phyloP scores from a whole-genome alignment of 1,140 invertebrate genomes.

The Chironomus tepperi region DNA sequence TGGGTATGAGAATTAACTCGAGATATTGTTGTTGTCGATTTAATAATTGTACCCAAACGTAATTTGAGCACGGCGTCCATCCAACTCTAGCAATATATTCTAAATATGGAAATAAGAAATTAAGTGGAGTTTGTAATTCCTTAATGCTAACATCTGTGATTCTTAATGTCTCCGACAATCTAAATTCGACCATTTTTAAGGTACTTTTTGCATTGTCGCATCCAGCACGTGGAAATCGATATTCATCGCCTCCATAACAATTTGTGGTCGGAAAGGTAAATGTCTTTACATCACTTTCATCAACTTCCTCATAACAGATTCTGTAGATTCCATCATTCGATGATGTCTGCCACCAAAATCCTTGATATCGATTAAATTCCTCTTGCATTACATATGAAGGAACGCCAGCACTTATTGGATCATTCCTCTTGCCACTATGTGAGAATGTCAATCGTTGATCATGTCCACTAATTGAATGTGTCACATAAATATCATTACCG shows the following conservation, averaged over 20 bases:
- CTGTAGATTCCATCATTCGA: constrained; percentile 65
- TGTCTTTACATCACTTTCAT: constrained; percentile 88
- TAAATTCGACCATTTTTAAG: constrained; percentile 82
- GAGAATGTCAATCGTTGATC: constrained; percentile 70
- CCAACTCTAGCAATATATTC: constrained; percentile 91
- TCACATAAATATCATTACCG: constrained; percentile 83
- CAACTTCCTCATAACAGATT: constrained; percentile 93
- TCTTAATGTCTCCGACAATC: constrained; percentile 54
- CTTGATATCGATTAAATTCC: constrained; percentile 91
- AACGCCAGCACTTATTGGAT: constrained; percentile 81
- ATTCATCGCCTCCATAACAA: constrained; percentile 69
- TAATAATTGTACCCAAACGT: constrained; percentile 80
- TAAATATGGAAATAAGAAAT: constrained; percentile 76
- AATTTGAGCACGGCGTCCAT: constrained; percentile 81
- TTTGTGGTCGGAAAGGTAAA: constrained; percentile 78
- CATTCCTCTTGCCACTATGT: constrained; percentile 67
- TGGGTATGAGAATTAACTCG: constrained; percentile 61
- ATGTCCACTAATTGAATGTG: constrained; percentile 63
- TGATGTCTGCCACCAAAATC: constrained; percentile 95
- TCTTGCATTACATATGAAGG: constrained; percentile 98
- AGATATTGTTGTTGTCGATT: constrained; percentile 76
- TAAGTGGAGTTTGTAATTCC: constrained; percentile 63
- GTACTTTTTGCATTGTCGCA: constrained; percentile 81
- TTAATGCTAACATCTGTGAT: constrained; percentile 56
- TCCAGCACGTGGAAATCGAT: constrained; percentile 82